Evolutionary conservation across 2,888 invertebrate species (phyloP), one percentile per base, ranked within the genome.

Genomic region (Drosophila neotestacea): DNA sequence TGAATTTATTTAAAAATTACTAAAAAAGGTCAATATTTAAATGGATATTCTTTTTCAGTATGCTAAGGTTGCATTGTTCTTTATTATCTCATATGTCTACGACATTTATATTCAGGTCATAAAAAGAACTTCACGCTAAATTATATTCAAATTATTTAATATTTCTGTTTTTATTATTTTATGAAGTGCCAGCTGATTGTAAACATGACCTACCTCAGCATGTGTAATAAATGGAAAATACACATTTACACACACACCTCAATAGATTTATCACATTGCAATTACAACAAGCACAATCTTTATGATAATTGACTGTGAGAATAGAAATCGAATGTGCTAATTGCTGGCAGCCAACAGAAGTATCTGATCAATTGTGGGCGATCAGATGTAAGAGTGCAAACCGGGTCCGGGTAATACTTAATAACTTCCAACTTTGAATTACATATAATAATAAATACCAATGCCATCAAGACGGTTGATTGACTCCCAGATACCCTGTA

Each of bases 141-240:
- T 4, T 38, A 47, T 36, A 36, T 38, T 27, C 7, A 63, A 41
- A 39, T 30, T 16, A 28, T 41, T 28, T 22, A n/a, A 16, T 48
- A 63, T 58, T 41, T 50, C 27, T 52, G 44, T 39, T 38, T 38
- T 58, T 16, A 58, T 58, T 47, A 46, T 13, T 50, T 48, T 48
- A 32, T 30, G 32, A 38, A 51, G 32, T 58, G 74, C 60, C 85
- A 84, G 65, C 85, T 68, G 89, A 54, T 60, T 71, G 41, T 41
- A 65, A 52, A 69, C 87, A 73, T 84, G 90, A 90, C 90, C 90
- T 90, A 90, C 87, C 85, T 88, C 68, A 89, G 79, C 58, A 51
- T 79, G 63, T 70, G 42, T 30, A 64, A 70, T 70, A 66, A 58
- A 65, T 70, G 61, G 63, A 75, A 75, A 64, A 50, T n/a, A 47